Percentiles rank a stretch among this genome's conserved stretches.
Evolutionary conservation across 2,888 invertebrate genomes (phyloP).

Genomic region (Enchytraeus crypticus): DNA sequence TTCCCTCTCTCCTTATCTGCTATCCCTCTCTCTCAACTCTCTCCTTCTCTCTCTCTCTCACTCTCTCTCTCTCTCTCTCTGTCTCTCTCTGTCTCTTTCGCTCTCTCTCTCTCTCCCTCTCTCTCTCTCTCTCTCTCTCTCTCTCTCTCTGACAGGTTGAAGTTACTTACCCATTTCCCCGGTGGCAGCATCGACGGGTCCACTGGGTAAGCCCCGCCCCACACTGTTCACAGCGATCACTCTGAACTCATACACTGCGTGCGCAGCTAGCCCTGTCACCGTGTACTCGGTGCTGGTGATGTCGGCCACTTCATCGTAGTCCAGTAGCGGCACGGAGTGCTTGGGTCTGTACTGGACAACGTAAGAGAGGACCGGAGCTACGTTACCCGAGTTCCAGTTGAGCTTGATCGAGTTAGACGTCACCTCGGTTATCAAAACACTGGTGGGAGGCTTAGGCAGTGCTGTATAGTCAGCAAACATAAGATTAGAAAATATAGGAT

Average conservation of each 20-base stretch:
- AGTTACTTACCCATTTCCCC: slow-evolving; percentile 61
- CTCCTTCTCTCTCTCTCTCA: too few relatives aligned
- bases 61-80: too few relatives aligned
- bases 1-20: too few relatives aligned
- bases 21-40: too few relatives aligned
- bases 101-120: too few relatives aligned
- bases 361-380: slow-evolving; percentile 77
- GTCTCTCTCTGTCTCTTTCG: too few relatives aligned
- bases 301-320: slow-evolving; percentile 80
- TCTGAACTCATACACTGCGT: slow-evolving; percentile 91
- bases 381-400: slow-evolving; percentile 63
- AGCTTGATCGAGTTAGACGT: slow-evolving; percentile 84
- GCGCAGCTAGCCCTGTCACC: slow-evolving; percentile 69
- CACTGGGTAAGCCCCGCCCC: slow-evolving; percentile 80
- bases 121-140: too few relatives aligned
- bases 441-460: slow-evolving; percentile 78
- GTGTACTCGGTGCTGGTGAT: slow-evolving; percentile 87
- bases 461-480: slow-evolving; percentile 57
- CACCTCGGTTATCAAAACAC: slow-evolving; percentile 82
- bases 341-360: slow-evolving; percentile 82
- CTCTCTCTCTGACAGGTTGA: not conserved
- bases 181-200: slow-evolving; percentile 81
- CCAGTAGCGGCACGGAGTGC: not conserved
- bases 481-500: too few relatives aligned
- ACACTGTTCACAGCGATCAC: slow-evolving; percentile 90